Evolutionary conservation across 2,888 invertebrate species (phyloP).

Genomic region (Theretra japonica): DNA sequence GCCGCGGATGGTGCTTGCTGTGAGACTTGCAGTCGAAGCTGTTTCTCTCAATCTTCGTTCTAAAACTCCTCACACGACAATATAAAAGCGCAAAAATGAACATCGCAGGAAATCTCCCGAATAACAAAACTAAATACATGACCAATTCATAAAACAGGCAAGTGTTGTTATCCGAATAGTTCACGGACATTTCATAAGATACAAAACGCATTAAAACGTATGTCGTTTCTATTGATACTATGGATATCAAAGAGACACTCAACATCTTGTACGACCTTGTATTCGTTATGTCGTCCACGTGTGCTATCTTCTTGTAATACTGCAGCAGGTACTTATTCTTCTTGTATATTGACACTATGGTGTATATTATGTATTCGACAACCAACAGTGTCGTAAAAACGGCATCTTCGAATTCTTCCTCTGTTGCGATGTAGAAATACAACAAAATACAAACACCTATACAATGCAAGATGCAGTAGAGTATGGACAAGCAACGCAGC

Average conservation of each 20-base stretch:
- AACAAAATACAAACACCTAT: neutral
- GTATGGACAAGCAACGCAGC: neutral
- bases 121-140: neutral
- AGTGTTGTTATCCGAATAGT: neutral
- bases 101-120: neutral
- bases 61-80: neutral
- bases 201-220: neutral
- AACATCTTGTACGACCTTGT: neutral
- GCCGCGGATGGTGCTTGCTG: neutral
- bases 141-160: neutral
- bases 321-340: neutral
- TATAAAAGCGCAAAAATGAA: neutral
- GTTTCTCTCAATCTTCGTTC: neutral
- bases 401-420: neutral
- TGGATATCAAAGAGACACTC: neutral
- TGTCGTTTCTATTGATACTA: neutral
- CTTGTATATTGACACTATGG: neutral
- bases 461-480: neutral
- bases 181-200: neutral
- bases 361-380: neutral
- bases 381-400: neutral
- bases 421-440: neutral
- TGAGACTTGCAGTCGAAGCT: neutral
- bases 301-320: neutral
- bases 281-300: neutral